Conservation (phyloP, 2,113 vertebrate species). For the Centropus unirufus region DNA sequence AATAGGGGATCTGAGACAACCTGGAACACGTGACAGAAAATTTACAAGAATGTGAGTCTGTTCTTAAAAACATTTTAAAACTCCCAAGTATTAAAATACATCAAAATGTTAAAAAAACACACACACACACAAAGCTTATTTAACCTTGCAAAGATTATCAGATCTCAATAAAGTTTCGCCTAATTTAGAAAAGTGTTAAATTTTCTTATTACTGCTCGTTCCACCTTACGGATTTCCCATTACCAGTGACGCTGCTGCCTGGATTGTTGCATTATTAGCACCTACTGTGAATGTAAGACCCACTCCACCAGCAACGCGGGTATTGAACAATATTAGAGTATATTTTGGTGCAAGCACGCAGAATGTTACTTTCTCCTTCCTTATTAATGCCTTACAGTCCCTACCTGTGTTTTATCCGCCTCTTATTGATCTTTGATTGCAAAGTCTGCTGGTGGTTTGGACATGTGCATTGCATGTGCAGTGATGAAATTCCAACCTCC, state of each 20-base stretch:
- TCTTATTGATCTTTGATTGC: not conserved
- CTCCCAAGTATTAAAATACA: not conserved
- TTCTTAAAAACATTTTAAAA: not conserved
- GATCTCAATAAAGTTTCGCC: not conserved
- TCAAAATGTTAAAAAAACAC: not conserved
- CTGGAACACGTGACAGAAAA: not conserved
- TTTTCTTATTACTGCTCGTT: not conserved
- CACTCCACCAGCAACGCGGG: accelerated
- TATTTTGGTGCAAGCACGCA: not conserved
- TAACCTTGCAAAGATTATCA: not conserved
- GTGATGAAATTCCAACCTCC: not conserved
- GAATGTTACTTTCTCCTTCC: not conserved
- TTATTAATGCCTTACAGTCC: not conserved
- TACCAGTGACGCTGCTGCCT: not conserved
- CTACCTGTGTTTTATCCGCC: not conserved
- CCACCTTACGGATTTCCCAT: not conserved
- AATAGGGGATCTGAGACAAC: not conserved
- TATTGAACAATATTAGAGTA: no score
- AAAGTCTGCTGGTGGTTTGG: not conserved
- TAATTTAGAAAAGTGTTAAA: not conserved
- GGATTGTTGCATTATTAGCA: not conserved
- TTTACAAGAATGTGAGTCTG: not conserved
- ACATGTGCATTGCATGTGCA: not conserved
- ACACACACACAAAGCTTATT: not conserved
- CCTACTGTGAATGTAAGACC: not conserved